Conservation (phyloP, 2,888 invertebrate genomes). For the Keiferia lycopersicella region DNA sequence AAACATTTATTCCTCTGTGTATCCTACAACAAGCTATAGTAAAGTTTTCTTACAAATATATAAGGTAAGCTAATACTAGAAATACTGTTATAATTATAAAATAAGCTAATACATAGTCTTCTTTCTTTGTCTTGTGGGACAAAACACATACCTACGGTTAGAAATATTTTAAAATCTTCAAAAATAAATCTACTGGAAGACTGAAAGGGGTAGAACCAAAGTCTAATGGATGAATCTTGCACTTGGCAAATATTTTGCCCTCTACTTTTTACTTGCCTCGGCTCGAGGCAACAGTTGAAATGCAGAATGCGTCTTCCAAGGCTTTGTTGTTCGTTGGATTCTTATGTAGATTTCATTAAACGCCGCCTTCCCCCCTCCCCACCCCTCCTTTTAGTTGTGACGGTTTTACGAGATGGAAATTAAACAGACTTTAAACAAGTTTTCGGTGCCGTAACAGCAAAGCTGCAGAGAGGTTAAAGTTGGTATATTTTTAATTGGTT, state of each 20-base stretch:
- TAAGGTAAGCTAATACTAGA: no score
- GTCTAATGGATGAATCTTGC: neutral
- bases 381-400: neutral
- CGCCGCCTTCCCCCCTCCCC: neutral
- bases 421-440: conserved; percentile 21
- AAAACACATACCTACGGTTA: no score
- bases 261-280: conserved; percentile 50
- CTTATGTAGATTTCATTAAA: conserved; percentile 57
- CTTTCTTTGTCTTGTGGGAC: no score
- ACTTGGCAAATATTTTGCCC: conserved; percentile 20
- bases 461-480: conserved; percentile 3
- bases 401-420: conserved; percentile 22
- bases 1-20: no score
- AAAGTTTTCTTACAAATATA: no score
- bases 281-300: conserved; percentile 52
- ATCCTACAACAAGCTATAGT: no score
- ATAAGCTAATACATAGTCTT: no score
- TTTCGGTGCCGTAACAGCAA: conserved; percentile 7
- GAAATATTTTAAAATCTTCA: neutral
- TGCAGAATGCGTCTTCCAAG: conserved; percentile 62
- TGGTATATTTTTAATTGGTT: conserved; percentile 5
- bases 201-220: neutral
- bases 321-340: conserved; percentile 52
- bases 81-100: no score
- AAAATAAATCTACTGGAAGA: neutral